Percentiles rank a stretch among this genome's conserved stretches.
phyloP scores from a whole-genome alignment of 2,113 vertebrate genomes.

The Halcyon malimbica region DNA sequence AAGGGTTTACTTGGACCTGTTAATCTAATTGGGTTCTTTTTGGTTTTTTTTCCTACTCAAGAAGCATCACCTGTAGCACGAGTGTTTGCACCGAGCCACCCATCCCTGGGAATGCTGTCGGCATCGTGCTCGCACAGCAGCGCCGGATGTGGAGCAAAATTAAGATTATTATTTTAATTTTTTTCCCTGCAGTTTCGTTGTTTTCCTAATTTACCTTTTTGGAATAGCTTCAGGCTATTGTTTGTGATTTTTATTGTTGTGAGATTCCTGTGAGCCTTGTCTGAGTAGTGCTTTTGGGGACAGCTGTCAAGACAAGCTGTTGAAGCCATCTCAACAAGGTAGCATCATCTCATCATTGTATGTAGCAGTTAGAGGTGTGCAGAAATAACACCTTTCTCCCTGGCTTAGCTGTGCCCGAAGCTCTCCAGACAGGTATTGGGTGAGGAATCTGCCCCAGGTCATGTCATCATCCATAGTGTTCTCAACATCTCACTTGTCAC shows the following conservation, averaged over 20 bases:
- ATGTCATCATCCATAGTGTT: rapidly evolving
- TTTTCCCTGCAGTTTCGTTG: background rate
- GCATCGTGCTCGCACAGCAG: rapidly evolving
- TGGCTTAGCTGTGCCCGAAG: background rate
- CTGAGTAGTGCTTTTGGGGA: background rate
- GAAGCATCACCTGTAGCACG: background rate
- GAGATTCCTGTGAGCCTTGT: background rate
- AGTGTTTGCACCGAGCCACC: background rate
- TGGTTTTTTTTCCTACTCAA: background rate
- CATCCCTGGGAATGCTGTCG: background rate
- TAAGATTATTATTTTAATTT: background rate
- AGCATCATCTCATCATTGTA: background rate
- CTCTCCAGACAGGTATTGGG: background rate
- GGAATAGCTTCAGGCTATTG: background rate
- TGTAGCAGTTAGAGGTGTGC: background rate
- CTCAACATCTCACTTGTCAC: background rate
- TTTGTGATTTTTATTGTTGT: background rate
- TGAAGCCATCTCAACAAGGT: background rate
- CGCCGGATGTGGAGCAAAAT: background rate
- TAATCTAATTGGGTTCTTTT: background rate
- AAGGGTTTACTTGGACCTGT: rapidly evolving
- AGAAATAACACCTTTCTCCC: background rate
- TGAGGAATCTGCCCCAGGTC: background rate
- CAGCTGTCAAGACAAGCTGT: background rate
- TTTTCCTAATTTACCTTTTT: background rate